Evolutionary conservation across 1,140 invertebrate species (phyloP).

Genomic region (Caenorhabditis brenneri): DNA sequence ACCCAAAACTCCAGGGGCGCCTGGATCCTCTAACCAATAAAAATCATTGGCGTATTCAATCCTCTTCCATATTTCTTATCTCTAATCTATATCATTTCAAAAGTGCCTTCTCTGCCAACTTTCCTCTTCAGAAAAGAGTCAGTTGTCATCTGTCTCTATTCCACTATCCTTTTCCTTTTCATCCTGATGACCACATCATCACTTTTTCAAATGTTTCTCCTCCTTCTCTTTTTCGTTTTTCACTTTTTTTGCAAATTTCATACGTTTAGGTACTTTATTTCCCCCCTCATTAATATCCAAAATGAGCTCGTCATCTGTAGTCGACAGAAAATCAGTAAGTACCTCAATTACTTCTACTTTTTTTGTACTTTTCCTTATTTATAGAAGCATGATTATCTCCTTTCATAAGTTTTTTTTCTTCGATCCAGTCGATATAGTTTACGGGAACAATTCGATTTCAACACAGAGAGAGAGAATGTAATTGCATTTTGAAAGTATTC

Average conservation of each 20-base stretch:
- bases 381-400: not conserved
- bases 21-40: not conserved
- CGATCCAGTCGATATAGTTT: not conserved
- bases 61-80: not conserved
- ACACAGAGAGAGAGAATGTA: not conserved
- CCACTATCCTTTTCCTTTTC: not conserved
- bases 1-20: not conserved
- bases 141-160: not conserved
- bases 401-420: conserved; percentile 20
- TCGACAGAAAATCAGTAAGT: conserved; percentile 29
- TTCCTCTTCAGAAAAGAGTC: not conserved
- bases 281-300: not conserved
- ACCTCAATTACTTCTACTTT: not conserved
- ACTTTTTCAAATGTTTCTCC: not conserved
- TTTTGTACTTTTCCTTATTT: not conserved
- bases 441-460: conserved; percentile 25
- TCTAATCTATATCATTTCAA: conserved; percentile 6
- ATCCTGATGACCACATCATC: not conserved
- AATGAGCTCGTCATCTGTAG: conserved; percentile 27
- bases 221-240: not conserved
- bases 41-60: not conserved
- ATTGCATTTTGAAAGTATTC: conserved; percentile 35
- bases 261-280: not conserved
- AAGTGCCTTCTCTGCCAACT: not conserved
- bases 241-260: not conserved